Evolutionary conservation across 2,113 vertebrate genomes (phyloP), one percentile per base, ranked within the genome.

Genomic region (Neofelis nebulosa): DNA sequence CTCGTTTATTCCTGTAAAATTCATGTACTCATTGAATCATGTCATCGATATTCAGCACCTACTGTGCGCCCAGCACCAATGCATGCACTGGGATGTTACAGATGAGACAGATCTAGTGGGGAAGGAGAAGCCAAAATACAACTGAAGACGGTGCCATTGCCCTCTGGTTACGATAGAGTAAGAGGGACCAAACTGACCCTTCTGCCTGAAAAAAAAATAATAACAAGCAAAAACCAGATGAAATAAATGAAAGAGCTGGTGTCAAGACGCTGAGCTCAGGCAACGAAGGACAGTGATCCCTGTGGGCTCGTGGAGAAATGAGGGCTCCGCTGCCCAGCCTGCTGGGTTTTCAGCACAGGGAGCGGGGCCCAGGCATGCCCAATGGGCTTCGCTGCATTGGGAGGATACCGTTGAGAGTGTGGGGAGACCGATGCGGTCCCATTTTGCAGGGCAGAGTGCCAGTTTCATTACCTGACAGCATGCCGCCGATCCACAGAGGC

Each of bases 1-100:
- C 29, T 48, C 5, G 4, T 52, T 52, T 33, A 21, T 79, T 23
- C 27, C 0, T 4, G 41, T 3, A 23, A 11, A 57, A 15, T 36
- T 4, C 18, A 6, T 15, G 2, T 14, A 1, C 57, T 23, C 3
- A 0, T 10, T 3, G 14, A 0, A 2, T 33, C 48, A 0, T 0
- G 7, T 4, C 2, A 11, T 52, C n/a, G 2, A 0, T 33, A 0
- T 4, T 6, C 33, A 7, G 68, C 1, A 2, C 36, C 68, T 5
- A 4, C 29, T 0, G 18, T 15, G 23, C 0, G 2, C 36, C 83
- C 15, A 13, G 73, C 25, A 2, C 33, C 5, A 5, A n/a, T 18
- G 7, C 8, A 4, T 31, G 19, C 6, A 0, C 8, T 0, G 1
- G 45, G 57, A 23, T 4, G 7, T 4, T 1, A 3, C 2, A 25